A percentile compares a stretch with the other conserved stretches of the same genome.
These are phyloP conservation scores for Myotis planiceps DNA, from an alignment of 2,797 vertebrate species.

Conservation along the genomic window DNA sequence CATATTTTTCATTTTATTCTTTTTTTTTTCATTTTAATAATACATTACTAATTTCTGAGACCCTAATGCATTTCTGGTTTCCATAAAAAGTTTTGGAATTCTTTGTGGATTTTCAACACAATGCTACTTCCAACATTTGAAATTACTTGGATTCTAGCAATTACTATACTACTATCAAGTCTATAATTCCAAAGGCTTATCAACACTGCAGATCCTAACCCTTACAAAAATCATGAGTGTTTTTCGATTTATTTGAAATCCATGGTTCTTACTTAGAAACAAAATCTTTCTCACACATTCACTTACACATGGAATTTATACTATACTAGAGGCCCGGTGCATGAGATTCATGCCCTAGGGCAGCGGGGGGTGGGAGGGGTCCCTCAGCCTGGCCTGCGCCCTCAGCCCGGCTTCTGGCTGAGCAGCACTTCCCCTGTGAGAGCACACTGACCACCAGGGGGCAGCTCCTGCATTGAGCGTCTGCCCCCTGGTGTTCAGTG, in stretches of 20 bases:
- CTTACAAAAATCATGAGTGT: not conserved
- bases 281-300: not conserved
- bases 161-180: not conserved
- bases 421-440: too few species aligned
- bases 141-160: slow-evolving; percentile 42
- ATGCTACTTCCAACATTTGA: not conserved
- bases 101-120: slow-evolving; percentile 45
- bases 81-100: slow-evolving; percentile 20
- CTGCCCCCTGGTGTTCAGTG: too few species aligned
- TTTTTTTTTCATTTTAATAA: not conserved
- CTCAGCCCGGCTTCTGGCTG: too few species aligned
- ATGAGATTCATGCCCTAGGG: too few species aligned
- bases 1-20: slow-evolving; percentile 30
- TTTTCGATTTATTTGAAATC: slow-evolving; percentile 22
- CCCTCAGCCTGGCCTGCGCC: too few species aligned
- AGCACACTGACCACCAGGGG: too few species aligned
- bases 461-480: too few species aligned
- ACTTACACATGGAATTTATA: not conserved
- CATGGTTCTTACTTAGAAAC: not conserved
- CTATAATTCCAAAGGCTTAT: not conserved
- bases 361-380: too few species aligned
- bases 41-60: not conserved
- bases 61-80: slow-evolving; percentile 15
- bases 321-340: not conserved
- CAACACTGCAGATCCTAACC: not conserved